Percentiles rank a stretch among this genome's conserved stretches.
Conservation (phyloP, 1,140 invertebrate genomes). For the Calliphora vicina region DNA sequence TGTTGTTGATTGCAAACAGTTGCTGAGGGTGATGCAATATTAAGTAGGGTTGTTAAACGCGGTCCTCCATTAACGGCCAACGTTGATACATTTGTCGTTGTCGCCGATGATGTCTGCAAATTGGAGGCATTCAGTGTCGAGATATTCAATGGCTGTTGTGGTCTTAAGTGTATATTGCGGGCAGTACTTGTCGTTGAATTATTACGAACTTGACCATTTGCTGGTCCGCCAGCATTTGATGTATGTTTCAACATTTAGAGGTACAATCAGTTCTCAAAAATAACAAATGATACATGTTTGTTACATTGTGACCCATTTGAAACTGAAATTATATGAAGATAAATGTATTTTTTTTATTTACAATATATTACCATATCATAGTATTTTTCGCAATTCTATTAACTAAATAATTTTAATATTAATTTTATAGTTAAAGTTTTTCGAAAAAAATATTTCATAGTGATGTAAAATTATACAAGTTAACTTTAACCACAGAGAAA, state of each 20-base stretch:
- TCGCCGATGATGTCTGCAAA: slow-evolving; percentile 39
- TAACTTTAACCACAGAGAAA: no score
- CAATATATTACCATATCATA: no score
- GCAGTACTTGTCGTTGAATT: slow-evolving; percentile 52
- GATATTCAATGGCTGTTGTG: slow-evolving; percentile 71
- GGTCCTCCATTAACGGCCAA: slow-evolving; percentile 47
- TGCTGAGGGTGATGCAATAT: slow-evolving; percentile 35
- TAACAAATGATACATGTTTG: neutral
- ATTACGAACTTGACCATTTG: slow-evolving; percentile 39
- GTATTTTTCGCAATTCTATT: no score
- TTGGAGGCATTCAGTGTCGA: slow-evolving; percentile 68
- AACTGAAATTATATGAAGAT: neutral
- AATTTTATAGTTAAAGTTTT: no score
- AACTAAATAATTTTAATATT: no score
- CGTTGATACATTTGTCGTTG: slow-evolving; percentile 23
- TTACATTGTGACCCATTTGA: slow-evolving; percentile 10
- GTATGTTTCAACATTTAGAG: slow-evolving; percentile 39
- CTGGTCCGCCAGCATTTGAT: slow-evolving; percentile 35
- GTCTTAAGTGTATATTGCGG: slow-evolving; percentile 58
- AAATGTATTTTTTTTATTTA: no score
- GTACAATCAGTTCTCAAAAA: neutral
- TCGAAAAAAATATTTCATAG: no score
- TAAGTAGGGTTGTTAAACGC: slow-evolving; percentile 43
- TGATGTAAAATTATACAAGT: no score
- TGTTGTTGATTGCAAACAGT: slow-evolving; percentile 10